Evolutionary conservation across 2,888 invertebrate species (phyloP), one percentile per base, ranked within the genome.

Genomic region (Esperia sulphurella): DNA sequence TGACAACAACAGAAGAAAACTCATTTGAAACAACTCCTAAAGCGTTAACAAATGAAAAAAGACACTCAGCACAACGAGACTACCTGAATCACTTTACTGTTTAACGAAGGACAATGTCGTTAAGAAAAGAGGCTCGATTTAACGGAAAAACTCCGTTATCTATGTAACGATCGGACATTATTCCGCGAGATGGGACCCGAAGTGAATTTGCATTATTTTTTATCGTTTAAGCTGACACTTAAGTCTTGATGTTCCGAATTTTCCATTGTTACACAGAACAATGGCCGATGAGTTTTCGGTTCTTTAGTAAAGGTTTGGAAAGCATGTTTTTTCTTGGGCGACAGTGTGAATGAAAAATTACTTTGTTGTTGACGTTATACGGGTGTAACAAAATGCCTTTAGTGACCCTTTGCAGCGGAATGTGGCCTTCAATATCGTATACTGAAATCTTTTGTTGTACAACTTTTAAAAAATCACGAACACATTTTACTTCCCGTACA

Each of bases 181-280:
- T 71, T 74, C 69, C 71, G 61, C 59, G 66, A 57, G 63, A 70
- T 64, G 65, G 65, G 57, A 55, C 50, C 52, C 52, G 45, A 52
- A 44, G 79, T 85, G 84, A 83, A 82, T 83, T 77, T 83, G 81
- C 85, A 83, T 86, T 83, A 83, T 83, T 83, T 85, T 85, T 85
- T 80, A 79, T 76, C 79, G 74, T 71, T 75, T 66, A 68, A 66
- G 58, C 55, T 75, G 80, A 78, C 81, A 82, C 80, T 81, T 48
- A 45, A 51, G 48, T 43, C 41, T 51, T 74, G 80, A 75, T 68
- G 73, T 70, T 70, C 64, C 48, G 61, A 56, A 60, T 59, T 59
- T 63, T 70, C 75, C 68, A 74, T 82, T 82, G 79, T 83, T 59
- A 57, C 43, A 55, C 63, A 59, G 68, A 74, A 85, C 83, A 85